These are phyloP conservation scores for Acanthochromis polyacanthus DNA, from an alignment of 2,113 vertebrate genomes.

Conservation along the genomic window DNA sequence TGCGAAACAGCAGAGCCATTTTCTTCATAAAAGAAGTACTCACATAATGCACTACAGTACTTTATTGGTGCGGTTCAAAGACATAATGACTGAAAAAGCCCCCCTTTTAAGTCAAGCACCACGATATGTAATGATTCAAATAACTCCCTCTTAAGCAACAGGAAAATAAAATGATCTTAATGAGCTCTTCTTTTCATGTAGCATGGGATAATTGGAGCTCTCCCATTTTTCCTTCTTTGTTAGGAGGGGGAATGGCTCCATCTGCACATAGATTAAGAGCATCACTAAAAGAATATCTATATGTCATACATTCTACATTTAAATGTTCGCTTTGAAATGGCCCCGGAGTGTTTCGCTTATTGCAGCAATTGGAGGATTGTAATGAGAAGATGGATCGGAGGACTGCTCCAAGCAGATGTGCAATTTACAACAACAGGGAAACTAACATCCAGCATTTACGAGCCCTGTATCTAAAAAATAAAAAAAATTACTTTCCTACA, in stretches of 20 bases:
- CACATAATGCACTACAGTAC: conserved; percentile 13
- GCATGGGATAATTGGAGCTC: conserved; percentile 46
- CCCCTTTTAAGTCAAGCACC: conserved; percentile 52
- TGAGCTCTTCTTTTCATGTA: conserved; percentile 50
- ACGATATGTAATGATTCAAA: conserved; percentile 55
- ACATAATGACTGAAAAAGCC: conserved; percentile 40
- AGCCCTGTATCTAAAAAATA: background rate
- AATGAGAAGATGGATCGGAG: background rate
- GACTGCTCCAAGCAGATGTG: background rate
- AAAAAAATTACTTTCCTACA: no score
- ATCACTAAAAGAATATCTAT: background rate
- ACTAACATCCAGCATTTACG: background rate
- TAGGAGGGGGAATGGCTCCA: conserved; percentile 1
- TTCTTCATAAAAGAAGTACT: conserved; percentile 20
- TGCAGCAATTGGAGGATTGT: conserved; percentile 10
- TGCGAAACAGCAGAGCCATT: conserved; percentile 29
- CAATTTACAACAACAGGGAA: background rate
- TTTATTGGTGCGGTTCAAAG: conserved; percentile 55
- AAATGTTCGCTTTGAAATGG: background rate
- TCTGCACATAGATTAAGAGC: background rate
- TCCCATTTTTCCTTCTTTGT: conserved; percentile 26
- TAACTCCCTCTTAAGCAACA: conserved; percentile 43
- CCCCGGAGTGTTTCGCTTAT: background rate
- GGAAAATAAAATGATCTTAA: conserved; percentile 38
- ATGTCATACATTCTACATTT: background rate